Percentiles rank a stretch among this genome's conserved stretches.
Evolutionary conservation across 2,797 vertebrate species (phyloP).

Genomic region (Rhabdomys pumilio): DNA sequence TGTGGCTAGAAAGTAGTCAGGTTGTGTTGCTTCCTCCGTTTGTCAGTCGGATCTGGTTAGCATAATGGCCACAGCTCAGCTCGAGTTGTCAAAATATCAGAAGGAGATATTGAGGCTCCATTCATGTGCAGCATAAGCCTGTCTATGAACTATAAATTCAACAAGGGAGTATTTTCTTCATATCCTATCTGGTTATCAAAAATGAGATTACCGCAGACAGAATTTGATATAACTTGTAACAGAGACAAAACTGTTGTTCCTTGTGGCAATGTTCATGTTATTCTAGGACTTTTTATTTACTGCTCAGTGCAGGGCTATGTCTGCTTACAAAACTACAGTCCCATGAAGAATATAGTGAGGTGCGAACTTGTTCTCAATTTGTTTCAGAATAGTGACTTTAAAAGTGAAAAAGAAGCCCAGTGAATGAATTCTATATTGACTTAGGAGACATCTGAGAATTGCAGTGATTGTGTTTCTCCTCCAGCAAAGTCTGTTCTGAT

Average conservation of each 20-base stretch:
- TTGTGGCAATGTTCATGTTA: background rate
- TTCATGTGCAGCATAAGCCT: background rate
- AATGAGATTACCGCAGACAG: constrained; percentile 13
- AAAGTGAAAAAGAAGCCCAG: background rate
- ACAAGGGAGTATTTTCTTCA: constrained; percentile 10
- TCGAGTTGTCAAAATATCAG: background rate
- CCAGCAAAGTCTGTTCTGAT: background rate
- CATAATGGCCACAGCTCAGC: no score
- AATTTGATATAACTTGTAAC: constrained; percentile 7
- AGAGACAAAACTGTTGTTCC: background rate
- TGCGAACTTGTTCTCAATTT: constrained; percentile 17
- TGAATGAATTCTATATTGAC: constrained; percentile 12
- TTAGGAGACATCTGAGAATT: constrained; percentile 32
- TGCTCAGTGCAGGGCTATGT: background rate
- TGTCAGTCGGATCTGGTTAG: fast-evolving
- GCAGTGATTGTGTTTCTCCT: constrained; percentile 54
- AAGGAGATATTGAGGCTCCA: background rate
- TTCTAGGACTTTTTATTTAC: background rate
- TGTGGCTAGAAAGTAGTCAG: background rate
- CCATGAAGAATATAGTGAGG: background rate
- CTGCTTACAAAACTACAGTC: background rate
- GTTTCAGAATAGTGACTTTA: constrained; percentile 35
- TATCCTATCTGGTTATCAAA: constrained; percentile 20
- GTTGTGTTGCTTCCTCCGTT: background rate
- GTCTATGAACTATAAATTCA: constrained; percentile 7